Evolutionary conservation across 1,140 invertebrate species (phyloP).

Genomic region (Bombus polaris): DNA sequence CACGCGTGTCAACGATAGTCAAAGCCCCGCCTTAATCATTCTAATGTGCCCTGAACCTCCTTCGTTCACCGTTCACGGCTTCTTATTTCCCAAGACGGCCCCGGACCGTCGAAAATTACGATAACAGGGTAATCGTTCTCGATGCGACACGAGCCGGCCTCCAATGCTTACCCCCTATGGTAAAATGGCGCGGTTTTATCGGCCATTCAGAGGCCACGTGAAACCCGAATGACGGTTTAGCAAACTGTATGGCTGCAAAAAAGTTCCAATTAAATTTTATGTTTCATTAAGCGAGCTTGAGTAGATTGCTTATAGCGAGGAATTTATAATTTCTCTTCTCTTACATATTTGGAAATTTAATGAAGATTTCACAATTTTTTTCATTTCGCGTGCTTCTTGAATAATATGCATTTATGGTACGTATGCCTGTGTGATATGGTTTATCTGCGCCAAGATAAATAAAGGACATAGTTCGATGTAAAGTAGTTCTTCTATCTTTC

Average conservation of each 20-base stretch:
- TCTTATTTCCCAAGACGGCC: conserved; percentile 19
- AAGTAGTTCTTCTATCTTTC: too few species aligned
- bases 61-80: background rate
- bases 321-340: background rate
- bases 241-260: background rate
- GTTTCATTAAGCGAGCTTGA: background rate
- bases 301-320: background rate
- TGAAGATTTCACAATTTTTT: background rate
- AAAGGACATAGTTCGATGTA: too few species aligned
- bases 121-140: conserved; percentile 32
- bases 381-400: background rate
- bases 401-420: background rate
- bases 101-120: conserved; percentile 24
- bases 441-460: too few species aligned
- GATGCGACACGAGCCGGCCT: conserved; percentile 19
- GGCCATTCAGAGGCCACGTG: background rate
- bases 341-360: background rate
- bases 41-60: background rate
- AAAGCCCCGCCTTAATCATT: conserved; percentile 51
- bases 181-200: background rate
- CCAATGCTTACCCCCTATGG: background rate
- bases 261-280: background rate
- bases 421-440: too few species aligned
- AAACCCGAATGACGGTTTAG: background rate
- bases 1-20: conserved; percentile 54